phyloP scores from a whole-genome alignment of 2,888 invertebrate species.

The Eristalis tenax region DNA sequence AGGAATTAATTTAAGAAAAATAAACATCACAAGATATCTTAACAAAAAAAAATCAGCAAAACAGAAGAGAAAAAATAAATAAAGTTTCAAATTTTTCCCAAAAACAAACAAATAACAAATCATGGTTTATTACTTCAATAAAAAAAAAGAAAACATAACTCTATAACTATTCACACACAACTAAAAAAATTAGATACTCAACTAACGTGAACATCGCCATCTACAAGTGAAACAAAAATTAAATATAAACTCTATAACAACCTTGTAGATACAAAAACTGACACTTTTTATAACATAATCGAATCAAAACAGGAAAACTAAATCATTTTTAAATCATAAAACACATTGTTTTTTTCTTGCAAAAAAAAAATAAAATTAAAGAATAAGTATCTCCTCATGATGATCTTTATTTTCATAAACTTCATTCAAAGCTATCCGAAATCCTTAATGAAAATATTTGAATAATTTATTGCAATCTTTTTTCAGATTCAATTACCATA shows the following conservation, averaged over 20 bases:
- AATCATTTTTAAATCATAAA: not conserved
- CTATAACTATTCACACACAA: slow-evolving; percentile 38
- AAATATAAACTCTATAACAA: not conserved
- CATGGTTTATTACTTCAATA: slow-evolving; percentile 56
- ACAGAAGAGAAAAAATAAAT: slow-evolving; percentile 21
- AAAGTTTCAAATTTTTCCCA: slow-evolving; percentile 54
- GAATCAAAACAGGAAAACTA: slow-evolving; percentile 12
- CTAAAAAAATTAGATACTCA: slow-evolving; percentile 36
- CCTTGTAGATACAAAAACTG: slow-evolving; percentile 37
- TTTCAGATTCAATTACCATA: slow-evolving; percentile 71
- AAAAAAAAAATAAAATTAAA: slow-evolving; percentile 11
- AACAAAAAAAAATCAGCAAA: slow-evolving; percentile 18
- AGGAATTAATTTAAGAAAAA: slow-evolving; percentile 42
- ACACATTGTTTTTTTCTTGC: not conserved
- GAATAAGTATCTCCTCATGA: not conserved
- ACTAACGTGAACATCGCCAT: slow-evolving; percentile 40
- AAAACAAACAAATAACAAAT: slow-evolving; percentile 43
- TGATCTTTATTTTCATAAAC: slow-evolving; percentile 34
- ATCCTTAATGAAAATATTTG: slow-evolving; percentile 42
- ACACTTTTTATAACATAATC: slow-evolving; percentile 59
- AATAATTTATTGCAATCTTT: slow-evolving; percentile 68
- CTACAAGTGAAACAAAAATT: slow-evolving; percentile 4
- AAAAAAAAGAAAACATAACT: slow-evolving; percentile 18
- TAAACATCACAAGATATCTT: slow-evolving; percentile 17
- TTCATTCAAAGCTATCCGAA: slow-evolving; percentile 10